Percentiles rank a stretch among this genome's conserved stretches.
These are phyloP conservation scores for Neogobius melanostomus DNA, from an alignment of 2,113 vertebrate species.

Conservation along the genomic window DNA sequence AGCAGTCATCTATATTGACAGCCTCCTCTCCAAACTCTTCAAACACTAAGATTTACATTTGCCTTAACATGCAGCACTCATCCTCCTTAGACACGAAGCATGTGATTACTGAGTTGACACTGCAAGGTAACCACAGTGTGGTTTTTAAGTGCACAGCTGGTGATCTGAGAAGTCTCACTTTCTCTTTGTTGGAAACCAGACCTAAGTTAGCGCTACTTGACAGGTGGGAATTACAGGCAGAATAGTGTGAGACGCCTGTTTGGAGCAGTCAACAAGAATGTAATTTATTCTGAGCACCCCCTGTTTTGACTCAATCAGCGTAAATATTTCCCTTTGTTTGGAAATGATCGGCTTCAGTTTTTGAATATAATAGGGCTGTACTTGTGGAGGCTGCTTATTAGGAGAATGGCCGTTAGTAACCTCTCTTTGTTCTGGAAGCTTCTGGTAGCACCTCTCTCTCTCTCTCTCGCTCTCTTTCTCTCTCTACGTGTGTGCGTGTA, in stretches of 20 bases:
- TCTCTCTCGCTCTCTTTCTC: neutral
- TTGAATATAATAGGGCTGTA: conserved; percentile 26
- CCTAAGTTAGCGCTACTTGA: conserved; percentile 9
- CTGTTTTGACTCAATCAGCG: neutral
- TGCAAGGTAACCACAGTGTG: conserved; percentile 22
- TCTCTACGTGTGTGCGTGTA: too few relatives aligned
- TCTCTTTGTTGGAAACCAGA: conserved; percentile 23
- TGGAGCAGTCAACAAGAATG: neutral
- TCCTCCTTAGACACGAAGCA: conserved; percentile 7
- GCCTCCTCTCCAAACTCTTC: neutral
- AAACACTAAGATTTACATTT: neutral
- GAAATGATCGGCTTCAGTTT: conserved; percentile 12
- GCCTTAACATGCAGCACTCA: too few relatives aligned
- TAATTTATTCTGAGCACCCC: conserved; percentile 20
- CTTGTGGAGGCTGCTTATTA: conserved; percentile 41
- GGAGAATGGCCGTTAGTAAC: conserved; percentile 67
- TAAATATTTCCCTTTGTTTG: conserved; percentile 1
- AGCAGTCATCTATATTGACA: neutral
- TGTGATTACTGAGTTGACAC: conserved; percentile 32
- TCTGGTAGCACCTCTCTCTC: conserved; percentile 18
- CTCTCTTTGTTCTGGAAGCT: conserved; percentile 56
- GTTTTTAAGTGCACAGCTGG: neutral
- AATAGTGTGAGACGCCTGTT: neutral
- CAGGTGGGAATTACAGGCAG: neutral
- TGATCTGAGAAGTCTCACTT: conserved; percentile 39